Base-by-base conservation (phyloP, 1,140 invertebrate species). In the Nasonia giraulti region DNA sequence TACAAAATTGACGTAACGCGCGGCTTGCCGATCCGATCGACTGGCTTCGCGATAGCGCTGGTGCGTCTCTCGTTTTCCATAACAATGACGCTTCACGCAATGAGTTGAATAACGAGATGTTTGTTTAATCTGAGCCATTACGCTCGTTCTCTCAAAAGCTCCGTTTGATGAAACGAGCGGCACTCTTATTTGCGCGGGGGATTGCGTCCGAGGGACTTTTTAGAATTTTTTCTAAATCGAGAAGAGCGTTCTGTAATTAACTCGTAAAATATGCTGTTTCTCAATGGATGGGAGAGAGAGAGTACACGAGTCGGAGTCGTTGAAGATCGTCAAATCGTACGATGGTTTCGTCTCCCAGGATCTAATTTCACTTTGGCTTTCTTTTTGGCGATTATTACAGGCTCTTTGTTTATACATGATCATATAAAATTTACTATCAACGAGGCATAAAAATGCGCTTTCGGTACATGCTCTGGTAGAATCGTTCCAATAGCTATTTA, bases 1-100 rank as follows among this genome's bases (percentile, higher is more conserved):
- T 83, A 71, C 40, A 78, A 83, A 83, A 83, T 76, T 55, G 40
- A 75, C 31, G 73, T 76, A 82, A 76, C 71, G 40, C 47, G 40
- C 50, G 14, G 2, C 27, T 27, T 27, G 55, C 55, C 79, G 37
- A 50, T 80, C n/a, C 23, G 79, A 80, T 47, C 40, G 47, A 31
- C 37, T 69, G 31, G 23, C 79, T 80, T 73, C 80, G 80, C 69
- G 69, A 81, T 68, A 76, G 33, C 40, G 23, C 66, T 55, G 12
- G 12, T 17, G 31, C 73, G 0, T 37, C 55, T 68, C 37, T n/a
- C 68, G 40, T 66, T 83, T 78, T 55, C 50, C 77, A 75, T 84
- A 80, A 62, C 50, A 80, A 80, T 80, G 33, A 80, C 50, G 47
- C 62, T 80, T 62, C 68, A 44, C 14, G 68, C 68, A 79, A 50